These are phyloP conservation scores for Fratercula arctica DNA, from an alignment of 2,797 vertebrate species.

Conservation along the genomic window DNA sequence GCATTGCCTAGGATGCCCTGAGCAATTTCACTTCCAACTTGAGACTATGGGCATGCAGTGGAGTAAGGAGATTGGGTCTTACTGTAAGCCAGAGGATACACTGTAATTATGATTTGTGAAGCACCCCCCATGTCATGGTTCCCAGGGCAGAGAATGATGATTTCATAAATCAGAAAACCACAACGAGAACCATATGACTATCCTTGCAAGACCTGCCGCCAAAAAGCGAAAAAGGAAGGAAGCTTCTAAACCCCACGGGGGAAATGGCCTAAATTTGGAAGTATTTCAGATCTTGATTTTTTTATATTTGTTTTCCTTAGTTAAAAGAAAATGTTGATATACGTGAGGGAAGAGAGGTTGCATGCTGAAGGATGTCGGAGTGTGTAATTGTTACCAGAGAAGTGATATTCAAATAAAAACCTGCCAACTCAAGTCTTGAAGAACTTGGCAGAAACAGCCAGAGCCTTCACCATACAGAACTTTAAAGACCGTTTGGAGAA, in stretches of 20 bases:
- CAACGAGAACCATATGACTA: neutral
- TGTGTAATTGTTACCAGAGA: neutral
- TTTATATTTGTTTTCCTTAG: neutral
- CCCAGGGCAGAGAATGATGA: neutral
- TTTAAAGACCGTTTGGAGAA: neutral
- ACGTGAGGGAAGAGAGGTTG: neutral
- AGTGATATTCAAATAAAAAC: neutral
- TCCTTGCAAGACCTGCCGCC: neutral
- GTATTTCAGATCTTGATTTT: neutral
- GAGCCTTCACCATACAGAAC: neutral
- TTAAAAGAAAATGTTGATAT: neutral
- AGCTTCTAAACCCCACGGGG: neutral
- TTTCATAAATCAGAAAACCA: slow-evolving; percentile 5
- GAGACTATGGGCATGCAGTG: neutral
- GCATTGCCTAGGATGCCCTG: neutral
- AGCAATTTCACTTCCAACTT: neutral
- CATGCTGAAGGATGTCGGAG: neutral
- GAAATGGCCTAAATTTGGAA: neutral
- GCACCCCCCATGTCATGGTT: neutral
- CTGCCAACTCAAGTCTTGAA: neutral
- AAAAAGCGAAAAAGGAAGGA: neutral
- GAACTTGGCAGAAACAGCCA: neutral
- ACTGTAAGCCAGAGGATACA: neutral
- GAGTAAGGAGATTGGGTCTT: neutral
- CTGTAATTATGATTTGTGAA: neutral